phyloP scores from a whole-genome alignment of 2,888 invertebrate genomes.

The Agrenia bidenticulata region DNA sequence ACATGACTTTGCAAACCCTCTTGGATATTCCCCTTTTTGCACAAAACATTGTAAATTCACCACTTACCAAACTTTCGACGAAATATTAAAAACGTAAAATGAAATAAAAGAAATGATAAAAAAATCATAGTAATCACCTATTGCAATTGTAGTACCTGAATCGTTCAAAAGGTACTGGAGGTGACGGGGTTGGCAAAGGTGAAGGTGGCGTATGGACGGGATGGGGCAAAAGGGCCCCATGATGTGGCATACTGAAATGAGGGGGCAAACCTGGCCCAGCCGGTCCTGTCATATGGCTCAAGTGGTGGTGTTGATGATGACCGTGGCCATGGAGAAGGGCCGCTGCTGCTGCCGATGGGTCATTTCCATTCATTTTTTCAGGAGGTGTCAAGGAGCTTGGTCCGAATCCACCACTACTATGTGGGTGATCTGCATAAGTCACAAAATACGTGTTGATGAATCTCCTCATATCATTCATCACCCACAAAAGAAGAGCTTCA shows the following conservation, averaged over 20 bases:
- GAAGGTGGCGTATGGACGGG: slow-evolving; percentile 79
- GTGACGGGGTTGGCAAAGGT: slow-evolving; percentile 62
- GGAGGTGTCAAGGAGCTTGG: slow-evolving; percentile 59
- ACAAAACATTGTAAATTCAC: too few species aligned
- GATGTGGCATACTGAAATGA: slow-evolving; percentile 68
- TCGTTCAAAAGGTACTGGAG: slow-evolving; percentile 56
- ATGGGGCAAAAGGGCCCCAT: slow-evolving; percentile 61
- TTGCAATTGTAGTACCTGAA: slow-evolving; percentile 52
- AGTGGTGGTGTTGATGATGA: slow-evolving; percentile 54
- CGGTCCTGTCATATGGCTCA: slow-evolving; percentile 53
- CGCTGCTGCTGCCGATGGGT: slow-evolving; percentile 24
- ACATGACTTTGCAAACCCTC: too few species aligned
- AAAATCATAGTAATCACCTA: slow-evolving; percentile 8
- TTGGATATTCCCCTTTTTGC: too few species aligned
- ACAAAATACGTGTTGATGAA: too few species aligned
- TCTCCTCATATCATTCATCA: not conserved
- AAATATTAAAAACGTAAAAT: too few species aligned
- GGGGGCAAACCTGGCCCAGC: slow-evolving; percentile 68
- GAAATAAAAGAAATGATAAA: not conserved
- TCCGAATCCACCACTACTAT: slow-evolving; percentile 54
- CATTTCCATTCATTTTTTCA: slow-evolving; percentile 58
- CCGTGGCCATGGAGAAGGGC: not conserved
- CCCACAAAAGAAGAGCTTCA: not conserved
- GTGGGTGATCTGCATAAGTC: slow-evolving; percentile 53
- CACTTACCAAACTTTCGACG: too few species aligned